phyloP scores from a whole-genome alignment of 2,888 invertebrate species.

The Brenthis hecate region DNA sequence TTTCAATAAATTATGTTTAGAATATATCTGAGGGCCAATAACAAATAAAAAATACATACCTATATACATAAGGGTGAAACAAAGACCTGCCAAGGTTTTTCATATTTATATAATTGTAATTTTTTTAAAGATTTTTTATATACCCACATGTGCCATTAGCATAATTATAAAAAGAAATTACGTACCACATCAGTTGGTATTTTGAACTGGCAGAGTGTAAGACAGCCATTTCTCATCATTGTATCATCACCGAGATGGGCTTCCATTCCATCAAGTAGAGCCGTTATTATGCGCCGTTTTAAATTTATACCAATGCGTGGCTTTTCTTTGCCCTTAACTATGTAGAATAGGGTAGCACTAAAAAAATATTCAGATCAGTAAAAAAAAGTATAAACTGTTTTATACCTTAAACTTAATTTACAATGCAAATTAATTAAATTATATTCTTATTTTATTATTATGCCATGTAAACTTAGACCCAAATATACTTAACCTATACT shows the following conservation, averaged over 20 bases:
- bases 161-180: conserved; percentile 40
- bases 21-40: too few species aligned
- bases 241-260: conserved; percentile 92
- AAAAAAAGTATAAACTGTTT: not conserved
- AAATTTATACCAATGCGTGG: conserved; percentile 87
- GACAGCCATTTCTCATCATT: conserved; percentile 98
- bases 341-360: conserved; percentile 97
- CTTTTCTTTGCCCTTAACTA: conserved; percentile 93
- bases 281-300: conserved; percentile 90
- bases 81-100: too few species aligned
- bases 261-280: conserved; percentile 94
- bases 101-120: too few species aligned
- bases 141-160: not conserved
- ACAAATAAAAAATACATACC: too few species aligned
- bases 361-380: conserved; percentile 39
- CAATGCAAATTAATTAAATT: too few species aligned
- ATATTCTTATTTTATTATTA: too few species aligned
- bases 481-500: too few species aligned
- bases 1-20: too few species aligned
- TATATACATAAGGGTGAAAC: too few species aligned
- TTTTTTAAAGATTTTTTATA: too few species aligned
- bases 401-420: too few species aligned
- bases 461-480: not conserved
- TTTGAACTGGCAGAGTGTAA: conserved; percentile 96
- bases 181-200: conserved; percentile 96